A percentile compares a stretch with the other conserved stretches of the same genome.
Evolutionary conservation across 2,797 vertebrate species (phyloP).

Genomic region (Pseudomugil tenellus): DNA sequence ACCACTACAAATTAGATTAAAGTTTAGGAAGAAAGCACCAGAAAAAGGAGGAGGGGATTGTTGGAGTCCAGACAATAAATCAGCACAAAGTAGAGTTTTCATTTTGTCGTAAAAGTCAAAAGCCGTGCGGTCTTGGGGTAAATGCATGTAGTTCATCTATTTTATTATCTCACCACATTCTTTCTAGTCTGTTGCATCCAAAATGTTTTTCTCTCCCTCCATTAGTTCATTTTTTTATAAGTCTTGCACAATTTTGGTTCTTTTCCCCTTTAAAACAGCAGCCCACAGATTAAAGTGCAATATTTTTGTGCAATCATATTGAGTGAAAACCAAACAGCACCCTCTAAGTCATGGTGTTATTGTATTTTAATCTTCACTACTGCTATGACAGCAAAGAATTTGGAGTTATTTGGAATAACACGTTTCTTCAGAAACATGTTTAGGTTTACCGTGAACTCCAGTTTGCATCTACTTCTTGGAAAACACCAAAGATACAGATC

Average conservation of each 20-base stretch:
- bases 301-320: no score
- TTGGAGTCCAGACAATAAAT: slow-evolving; percentile 61
- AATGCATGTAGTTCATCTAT: slow-evolving; percentile 47
- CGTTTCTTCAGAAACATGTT: no score
- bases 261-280: neutral
- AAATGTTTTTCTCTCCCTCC: slow-evolving; percentile 15
- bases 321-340: no score
- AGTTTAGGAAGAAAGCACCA: slow-evolving; percentile 51
- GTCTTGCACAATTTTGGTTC: neutral
- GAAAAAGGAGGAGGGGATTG: slow-evolving; percentile 21
- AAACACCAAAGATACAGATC: no score
- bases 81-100: slow-evolving; percentile 61
- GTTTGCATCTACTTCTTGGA: no score
- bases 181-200: slow-evolving; percentile 26
- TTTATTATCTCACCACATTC: slow-evolving; percentile 40
- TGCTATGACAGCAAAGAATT: no score
- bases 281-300: no score
- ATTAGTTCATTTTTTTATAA: slow-evolving; percentile 36
- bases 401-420: no score
- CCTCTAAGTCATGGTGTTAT: no score
- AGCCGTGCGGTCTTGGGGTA: slow-evolving; percentile 28
- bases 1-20: slow-evolving; percentile 70
- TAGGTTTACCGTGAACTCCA: no score
- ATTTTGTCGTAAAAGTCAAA: slow-evolving; percentile 65
- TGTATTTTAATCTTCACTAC: no score